Evolutionary conservation across 2,113 vertebrate species (phyloP).

Genomic region (Eulemur rufifrons): DNA sequence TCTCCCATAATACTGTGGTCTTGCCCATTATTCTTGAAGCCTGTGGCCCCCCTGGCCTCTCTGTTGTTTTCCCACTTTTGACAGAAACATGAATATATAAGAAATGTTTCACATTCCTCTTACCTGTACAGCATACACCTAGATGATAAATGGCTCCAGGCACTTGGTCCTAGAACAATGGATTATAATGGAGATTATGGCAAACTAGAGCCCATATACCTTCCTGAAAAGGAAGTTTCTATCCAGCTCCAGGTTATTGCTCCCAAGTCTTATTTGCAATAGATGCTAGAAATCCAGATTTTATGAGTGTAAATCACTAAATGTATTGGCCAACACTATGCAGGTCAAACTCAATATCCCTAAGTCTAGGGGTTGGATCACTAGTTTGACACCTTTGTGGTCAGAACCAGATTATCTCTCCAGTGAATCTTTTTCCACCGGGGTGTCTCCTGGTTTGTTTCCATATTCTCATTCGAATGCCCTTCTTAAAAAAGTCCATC

Average conservation of each 20-base stretch:
- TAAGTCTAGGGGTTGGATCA: background rate
- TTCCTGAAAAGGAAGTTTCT: background rate
- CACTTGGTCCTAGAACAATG: background rate
- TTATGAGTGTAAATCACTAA: background rate
- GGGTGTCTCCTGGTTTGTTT: background rate
- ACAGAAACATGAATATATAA: background rate
- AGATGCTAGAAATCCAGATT: background rate
- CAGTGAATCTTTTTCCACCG: background rate
- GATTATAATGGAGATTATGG: background rate
- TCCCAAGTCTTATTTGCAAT: background rate
- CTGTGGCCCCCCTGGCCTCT: fast-evolving
- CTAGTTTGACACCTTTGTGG: background rate
- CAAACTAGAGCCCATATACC: background rate
- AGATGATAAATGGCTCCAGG: background rate
- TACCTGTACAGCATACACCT: background rate
- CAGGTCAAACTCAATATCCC: background rate
- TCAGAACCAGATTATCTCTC: background rate
- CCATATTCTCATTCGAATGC: background rate
- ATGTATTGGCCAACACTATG: background rate
- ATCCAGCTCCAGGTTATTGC: background rate
- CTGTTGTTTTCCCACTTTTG: background rate
- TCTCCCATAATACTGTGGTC: background rate
- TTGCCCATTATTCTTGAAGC: background rate
- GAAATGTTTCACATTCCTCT: background rate
- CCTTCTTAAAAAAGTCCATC: background rate